Base-by-base conservation (phyloP, 2,888 invertebrate genomes). In the Xestia xanthographa region DNA sequence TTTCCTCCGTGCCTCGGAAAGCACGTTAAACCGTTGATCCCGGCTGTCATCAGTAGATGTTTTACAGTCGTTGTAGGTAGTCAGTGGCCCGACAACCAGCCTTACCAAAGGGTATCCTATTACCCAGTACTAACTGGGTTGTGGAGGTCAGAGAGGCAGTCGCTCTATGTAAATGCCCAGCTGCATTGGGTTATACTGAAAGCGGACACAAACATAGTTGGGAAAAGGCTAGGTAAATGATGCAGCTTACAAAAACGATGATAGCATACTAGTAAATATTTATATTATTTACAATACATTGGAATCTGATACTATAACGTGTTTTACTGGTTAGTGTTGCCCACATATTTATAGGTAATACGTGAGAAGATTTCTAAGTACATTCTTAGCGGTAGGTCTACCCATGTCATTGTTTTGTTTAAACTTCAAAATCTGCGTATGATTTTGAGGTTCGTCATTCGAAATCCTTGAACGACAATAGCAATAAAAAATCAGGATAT, bases 341-440 rank as follows among this genome's bases (percentile, higher is more conserved):
- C 53, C n/a, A 62, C 53, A 56, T 73, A 60, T 83, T 83, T 81
- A 81, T 73, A 41, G 34, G 29, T 20, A 2, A 17, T 41, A 77
- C 83, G 83, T 85, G 83, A 62, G 50, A n/a, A 1, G 68, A 48
- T 66, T 85, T n/a, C 12, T 50, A 67, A 82, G 41, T 34, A 53
- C 43, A 62, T 53, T 53, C 85, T 48, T 58, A 77, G 68, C 53
- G 73, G 83, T 74, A 66, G 85, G 83, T 83, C 77, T 29, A 17
- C 5, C n/a, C 48, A 62, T 80, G 48, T 73, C 66, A 67, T 83
- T 83, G 77, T 82, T 85, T 85, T 68, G 48, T 26, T 34, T 17
- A 38, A 26, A 60, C 29, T 71, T 48, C 12, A 41, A 63, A 63
- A 66, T 65, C 60, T 84, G 75, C 65, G 75, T 65, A 56, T 62